A percentile compares a stretch with the other conserved stretches of the same genome.
Conservation (phyloP, 2,113 vertebrate species). For the Edolisoma coerulescens region DNA sequence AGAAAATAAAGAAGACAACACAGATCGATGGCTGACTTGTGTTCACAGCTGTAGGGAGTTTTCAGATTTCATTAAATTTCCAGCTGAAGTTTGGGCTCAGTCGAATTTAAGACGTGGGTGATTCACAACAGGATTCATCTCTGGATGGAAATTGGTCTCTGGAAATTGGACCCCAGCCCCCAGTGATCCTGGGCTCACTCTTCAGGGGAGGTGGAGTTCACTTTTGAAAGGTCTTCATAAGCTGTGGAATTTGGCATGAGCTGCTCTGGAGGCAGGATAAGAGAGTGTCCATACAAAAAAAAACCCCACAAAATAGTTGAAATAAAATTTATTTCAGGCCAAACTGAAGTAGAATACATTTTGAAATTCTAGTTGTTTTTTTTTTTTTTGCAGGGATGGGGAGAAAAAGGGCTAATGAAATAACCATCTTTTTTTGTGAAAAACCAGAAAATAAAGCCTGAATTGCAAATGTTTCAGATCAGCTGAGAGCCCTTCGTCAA, state of each 20-base stretch:
- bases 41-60: constrained; percentile 5
- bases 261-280: not conserved
- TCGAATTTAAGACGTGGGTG: not conserved
- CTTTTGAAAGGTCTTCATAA: not conserved
- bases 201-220: not conserved
- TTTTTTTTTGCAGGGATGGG: not conserved
- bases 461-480: not conserved
- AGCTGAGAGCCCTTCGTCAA: not conserved
- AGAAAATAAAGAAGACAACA: constrained; percentile 25
- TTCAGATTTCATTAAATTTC: not conserved
- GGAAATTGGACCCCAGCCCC: not conserved
- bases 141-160: not conserved
- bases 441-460: not conserved
- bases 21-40: constrained; percentile 1
- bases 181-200: not conserved
- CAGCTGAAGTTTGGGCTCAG: not conserved
- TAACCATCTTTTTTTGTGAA: not conserved
- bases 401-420: not conserved
- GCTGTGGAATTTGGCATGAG: not conserved
- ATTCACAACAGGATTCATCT: not conserved
- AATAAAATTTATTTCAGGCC: not conserved
- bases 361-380: not conserved
- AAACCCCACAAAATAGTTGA: not conserved
- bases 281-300: not conserved
- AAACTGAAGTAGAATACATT: not conserved